Percentiles rank a stretch among this genome's conserved stretches.
These are phyloP conservation scores for Conopomorpha cramerella DNA, from an alignment of 1,140 invertebrate species.

Conservation along the genomic window DNA sequence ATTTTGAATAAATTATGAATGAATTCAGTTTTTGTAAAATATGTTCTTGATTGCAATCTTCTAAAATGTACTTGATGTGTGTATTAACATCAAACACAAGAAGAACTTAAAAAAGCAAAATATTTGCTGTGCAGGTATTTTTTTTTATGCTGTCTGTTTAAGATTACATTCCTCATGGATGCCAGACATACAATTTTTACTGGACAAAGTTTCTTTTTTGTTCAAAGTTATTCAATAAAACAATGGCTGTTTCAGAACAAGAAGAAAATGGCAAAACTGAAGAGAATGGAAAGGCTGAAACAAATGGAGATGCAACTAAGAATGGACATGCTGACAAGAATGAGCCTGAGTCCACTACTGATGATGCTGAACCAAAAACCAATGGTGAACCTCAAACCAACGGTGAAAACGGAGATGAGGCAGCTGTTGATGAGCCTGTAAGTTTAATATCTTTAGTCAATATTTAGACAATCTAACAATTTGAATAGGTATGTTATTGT, in stretches of 20 bases:
- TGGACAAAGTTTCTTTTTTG: neutral
- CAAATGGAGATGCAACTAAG: slow-evolving; percentile 14
- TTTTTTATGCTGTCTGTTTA: no score
- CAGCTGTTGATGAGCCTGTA: slow-evolving; percentile 24
- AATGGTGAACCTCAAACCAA: slow-evolving; percentile 6
- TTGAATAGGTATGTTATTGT: neutral
- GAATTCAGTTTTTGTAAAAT: no score
- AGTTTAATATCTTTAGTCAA: slow-evolving; percentile 6
- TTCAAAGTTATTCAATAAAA: neutral
- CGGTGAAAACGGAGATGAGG: slow-evolving; percentile 9
- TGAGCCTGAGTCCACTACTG: slow-evolving; percentile 28
- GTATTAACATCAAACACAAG: slow-evolving; percentile 20
- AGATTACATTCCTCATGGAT: no score
- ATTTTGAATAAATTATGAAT: no score
- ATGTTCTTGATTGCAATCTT: no score
- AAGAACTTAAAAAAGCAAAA: no score
- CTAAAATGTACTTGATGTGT: no score
- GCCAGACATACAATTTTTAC: no score
- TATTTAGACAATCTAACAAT: neutral
- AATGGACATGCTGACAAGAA: slow-evolving; percentile 20
- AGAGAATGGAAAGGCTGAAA: slow-evolving; percentile 13
- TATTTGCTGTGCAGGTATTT: no score
- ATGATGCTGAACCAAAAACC: slow-evolving; percentile 22
- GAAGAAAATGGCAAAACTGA: slow-evolving; percentile 24
- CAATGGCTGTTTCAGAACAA: slow-evolving; percentile 7